These are phyloP conservation scores for Pangasius mekongensis DNA, from an alignment of 2,797 vertebrate species.

Conservation along the genomic window DNA sequence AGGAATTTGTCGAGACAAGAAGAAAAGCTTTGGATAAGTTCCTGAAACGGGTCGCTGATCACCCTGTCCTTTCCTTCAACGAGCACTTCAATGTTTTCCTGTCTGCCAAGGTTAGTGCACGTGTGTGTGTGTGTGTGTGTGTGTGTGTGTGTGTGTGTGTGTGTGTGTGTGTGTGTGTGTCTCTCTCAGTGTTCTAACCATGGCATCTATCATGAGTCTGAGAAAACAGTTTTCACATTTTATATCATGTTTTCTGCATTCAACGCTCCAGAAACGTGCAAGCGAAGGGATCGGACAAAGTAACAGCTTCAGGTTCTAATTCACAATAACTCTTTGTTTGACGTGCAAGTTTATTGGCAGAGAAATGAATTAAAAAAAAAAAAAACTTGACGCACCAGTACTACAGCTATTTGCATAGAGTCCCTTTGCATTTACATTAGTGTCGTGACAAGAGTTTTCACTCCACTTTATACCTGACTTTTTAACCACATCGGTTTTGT, in stretches of 20 bases:
- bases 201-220: neutral
- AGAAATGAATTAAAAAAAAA: neutral
- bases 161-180: neutral
- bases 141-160: neutral
- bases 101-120: conserved; percentile 77
- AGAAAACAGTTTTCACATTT: neutral
- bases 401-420: neutral
- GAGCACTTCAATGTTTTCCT: conserved; percentile 93
- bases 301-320: neutral
- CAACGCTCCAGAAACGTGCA: neutral
- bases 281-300: neutral
- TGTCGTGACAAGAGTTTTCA: neutral
- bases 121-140: too few species aligned
- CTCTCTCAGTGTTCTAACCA: neutral
- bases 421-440: neutral
- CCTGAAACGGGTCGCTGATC: conserved; percentile 93
- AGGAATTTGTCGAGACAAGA: conserved; percentile 95
- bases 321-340: neutral
- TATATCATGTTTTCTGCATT: neutral
- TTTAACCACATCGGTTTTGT: neutral
- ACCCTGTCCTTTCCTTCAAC: conserved; percentile 97
- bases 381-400: neutral
- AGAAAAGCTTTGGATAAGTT: conserved; percentile 95
- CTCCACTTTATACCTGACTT: neutral
- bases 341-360: neutral